A percentile compares a stretch with the other conserved stretches of the same genome.
Conservation (phyloP, 2,888 invertebrate species). For the Clivina fossor region DNA sequence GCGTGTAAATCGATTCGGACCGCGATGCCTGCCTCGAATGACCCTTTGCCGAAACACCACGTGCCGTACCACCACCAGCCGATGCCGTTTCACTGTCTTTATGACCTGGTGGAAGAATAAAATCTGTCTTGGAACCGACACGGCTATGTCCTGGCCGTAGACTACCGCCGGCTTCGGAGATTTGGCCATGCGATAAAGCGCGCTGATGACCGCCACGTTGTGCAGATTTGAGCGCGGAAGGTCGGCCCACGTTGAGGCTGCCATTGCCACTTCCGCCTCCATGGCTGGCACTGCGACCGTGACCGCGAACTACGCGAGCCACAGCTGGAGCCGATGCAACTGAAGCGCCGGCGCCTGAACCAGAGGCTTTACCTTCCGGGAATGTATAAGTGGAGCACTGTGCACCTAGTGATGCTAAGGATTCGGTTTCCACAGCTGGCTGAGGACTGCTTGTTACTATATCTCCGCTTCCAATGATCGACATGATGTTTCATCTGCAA, state of each 20-base stretch:
- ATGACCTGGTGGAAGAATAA: constrained; percentile 84
- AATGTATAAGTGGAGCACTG: constrained; percentile 52
- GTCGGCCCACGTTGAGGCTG: constrained; percentile 57
- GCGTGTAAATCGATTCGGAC: constrained; percentile 86
- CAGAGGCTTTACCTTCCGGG: constrained; percentile 48
- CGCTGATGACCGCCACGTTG: constrained; percentile 75
- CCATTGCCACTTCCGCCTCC: constrained; percentile 64
- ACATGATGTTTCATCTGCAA: constrained; percentile 69
- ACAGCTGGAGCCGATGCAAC: too few species aligned
- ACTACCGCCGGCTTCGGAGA: constrained; percentile 62
- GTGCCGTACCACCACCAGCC: constrained; percentile 46
- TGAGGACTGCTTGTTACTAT: constrained; percentile 58
- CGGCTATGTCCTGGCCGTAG: constrained; percentile 71
- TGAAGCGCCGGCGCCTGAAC: constrained; percentile 38
- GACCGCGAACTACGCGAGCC: constrained; percentile 55
- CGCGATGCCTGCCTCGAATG: constrained; percentile 87
- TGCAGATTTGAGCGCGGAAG: constrained; percentile 71
- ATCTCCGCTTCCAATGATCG: constrained; percentile 67
- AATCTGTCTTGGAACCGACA: constrained; percentile 84
- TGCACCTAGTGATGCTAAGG: constrained; percentile 36
- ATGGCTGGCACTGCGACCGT: constrained; percentile 83
- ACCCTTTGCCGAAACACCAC: constrained; percentile 60
- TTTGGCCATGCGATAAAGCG: constrained; percentile 86
- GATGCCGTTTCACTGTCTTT: constrained; percentile 60
- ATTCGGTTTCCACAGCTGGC: constrained; percentile 56